Base-by-base conservation (phyloP, 1,140 invertebrate species). In the Spodoptera litura region DNA sequence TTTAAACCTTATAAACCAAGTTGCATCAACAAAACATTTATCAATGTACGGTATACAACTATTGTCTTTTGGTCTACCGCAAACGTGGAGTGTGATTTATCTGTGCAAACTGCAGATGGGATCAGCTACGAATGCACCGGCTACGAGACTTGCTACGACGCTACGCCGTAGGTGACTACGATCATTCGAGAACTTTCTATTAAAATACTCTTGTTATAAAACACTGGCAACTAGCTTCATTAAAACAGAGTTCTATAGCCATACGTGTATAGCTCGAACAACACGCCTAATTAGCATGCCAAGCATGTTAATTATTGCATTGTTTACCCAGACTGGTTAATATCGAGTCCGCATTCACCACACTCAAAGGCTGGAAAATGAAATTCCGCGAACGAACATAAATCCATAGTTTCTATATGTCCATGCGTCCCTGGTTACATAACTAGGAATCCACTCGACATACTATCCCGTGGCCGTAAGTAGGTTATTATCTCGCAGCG, bases 401-500 rank as follows among this genome's bases (percentile, higher is more conserved):
- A 66, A 52, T 53, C 25, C 4, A 10, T 6, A 52, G 4, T 11
- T n/a, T 10, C 66, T 25, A 31, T 61, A 52, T 56, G 20, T 61
- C 20, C 20, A 74, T 74, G 20, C 20, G 20, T 44, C 20, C 31
- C 70, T 27, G 12, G 56, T 61, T 61, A 61, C 53, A 27, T 38
- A 58, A 61, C 71, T 74, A 74, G 56, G 49, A 59, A 56, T 56
- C 68, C 52, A 70, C 66, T 70, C 66, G 66, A 52, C 66, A 70
- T 70, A 51, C 68, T 38, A 59, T 44, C 38, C 38, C 52, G 20
- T 11, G 51, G 6, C 71, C 38, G 71, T 59, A 74, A 74, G 71
- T 74, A 74, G 71, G 71, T 74, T 74, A 74, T 74, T 74, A 74
- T 61, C 55, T 61, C 56, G 71, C 25, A 51, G 38, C 71, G 71